phyloP scores from a whole-genome alignment of 2,888 invertebrate genomes.

The Achlya flavicornis region DNA sequence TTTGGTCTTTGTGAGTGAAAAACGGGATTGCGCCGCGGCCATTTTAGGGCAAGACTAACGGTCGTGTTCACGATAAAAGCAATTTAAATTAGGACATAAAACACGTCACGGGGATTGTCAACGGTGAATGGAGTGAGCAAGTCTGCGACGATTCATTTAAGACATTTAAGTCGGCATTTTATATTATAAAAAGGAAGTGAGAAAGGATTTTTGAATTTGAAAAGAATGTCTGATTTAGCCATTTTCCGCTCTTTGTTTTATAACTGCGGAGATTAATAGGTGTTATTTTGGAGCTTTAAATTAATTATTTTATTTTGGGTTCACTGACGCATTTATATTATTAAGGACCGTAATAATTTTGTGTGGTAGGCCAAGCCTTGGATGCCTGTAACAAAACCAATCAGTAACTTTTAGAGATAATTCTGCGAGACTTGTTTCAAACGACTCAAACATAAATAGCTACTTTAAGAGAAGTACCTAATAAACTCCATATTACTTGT shows the following conservation, averaged over 20 bases:
- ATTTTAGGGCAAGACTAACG: conserved; percentile 53
- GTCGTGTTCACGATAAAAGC: conserved; percentile 66
- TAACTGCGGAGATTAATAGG: conserved; percentile 19
- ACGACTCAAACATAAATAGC: neutral
- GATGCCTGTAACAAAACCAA: neutral
- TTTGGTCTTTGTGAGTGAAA: conserved; percentile 60
- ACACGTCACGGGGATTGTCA: conserved; percentile 74
- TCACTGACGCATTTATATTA: too few species aligned
- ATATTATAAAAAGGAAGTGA: conserved; percentile 51
- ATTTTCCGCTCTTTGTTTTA: conserved; percentile 39
- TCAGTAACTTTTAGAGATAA: neutral
- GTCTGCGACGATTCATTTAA: conserved; percentile 63
- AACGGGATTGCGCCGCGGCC: conserved; percentile 52
- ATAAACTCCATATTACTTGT: neutral
- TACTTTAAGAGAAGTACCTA: neutral
- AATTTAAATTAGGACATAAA: conserved; percentile 72
- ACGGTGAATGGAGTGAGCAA: conserved; percentile 58
- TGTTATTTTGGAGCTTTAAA: neutral
- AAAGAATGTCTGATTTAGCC: conserved; percentile 50
- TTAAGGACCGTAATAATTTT: too few species aligned
- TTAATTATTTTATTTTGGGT: too few species aligned
- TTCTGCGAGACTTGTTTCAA: neutral
- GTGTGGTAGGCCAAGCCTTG: too few species aligned
- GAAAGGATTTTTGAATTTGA: conserved; percentile 50
- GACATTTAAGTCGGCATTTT: conserved; percentile 55